A percentile compares a stretch with the other conserved stretches of the same genome.
These are phyloP conservation scores for Mus minutoides DNA, from an alignment of 2,797 vertebrate genomes.

Conservation along the genomic window DNA sequence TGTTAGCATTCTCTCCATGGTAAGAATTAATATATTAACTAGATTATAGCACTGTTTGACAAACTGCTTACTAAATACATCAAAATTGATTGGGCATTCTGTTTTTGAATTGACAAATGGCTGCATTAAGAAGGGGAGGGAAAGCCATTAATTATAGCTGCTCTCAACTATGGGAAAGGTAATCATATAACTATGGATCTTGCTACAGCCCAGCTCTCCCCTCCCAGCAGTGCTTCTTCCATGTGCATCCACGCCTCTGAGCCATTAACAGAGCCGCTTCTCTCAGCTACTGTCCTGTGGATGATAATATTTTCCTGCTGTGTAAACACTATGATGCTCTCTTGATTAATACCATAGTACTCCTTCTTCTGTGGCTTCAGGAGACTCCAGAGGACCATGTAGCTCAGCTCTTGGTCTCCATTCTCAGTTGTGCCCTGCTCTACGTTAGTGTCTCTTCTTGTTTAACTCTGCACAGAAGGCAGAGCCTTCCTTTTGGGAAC, in stretches of 20 bases:
- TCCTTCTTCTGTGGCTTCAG: slow-evolving; percentile 6
- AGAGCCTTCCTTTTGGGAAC: neutral
- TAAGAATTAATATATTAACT: slow-evolving; percentile 91
- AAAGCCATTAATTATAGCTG: slow-evolving; percentile 91
- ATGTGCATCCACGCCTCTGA: slow-evolving; percentile 82
- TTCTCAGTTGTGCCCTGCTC: neutral
- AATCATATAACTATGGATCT: slow-evolving; percentile 92
- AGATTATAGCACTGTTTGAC: slow-evolving; percentile 88
- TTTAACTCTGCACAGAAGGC: neutral
- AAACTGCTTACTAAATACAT: slow-evolving; percentile 92
- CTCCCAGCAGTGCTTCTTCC: slow-evolving; percentile 84
- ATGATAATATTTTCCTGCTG: slow-evolving; percentile 74
- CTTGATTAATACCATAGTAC: slow-evolving; percentile 19
- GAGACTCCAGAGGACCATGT: neutral
- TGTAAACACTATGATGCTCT: slow-evolving; percentile 75
- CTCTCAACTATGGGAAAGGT: slow-evolving; percentile 89
- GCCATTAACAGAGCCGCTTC: slow-evolving; percentile 78
- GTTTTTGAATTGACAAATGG: slow-evolving; percentile 91
- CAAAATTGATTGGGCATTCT: slow-evolving; percentile 90
- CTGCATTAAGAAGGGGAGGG: slow-evolving; percentile 90
- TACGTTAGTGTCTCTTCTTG: neutral
- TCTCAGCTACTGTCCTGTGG: slow-evolving; percentile 81
- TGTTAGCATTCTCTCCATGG: slow-evolving; percentile 84
- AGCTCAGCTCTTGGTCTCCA: neutral
- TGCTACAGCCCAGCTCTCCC: slow-evolving; percentile 87